phyloP scores from a whole-genome alignment of 2,888 invertebrate species.

The Amaurobius ferox region DNA sequence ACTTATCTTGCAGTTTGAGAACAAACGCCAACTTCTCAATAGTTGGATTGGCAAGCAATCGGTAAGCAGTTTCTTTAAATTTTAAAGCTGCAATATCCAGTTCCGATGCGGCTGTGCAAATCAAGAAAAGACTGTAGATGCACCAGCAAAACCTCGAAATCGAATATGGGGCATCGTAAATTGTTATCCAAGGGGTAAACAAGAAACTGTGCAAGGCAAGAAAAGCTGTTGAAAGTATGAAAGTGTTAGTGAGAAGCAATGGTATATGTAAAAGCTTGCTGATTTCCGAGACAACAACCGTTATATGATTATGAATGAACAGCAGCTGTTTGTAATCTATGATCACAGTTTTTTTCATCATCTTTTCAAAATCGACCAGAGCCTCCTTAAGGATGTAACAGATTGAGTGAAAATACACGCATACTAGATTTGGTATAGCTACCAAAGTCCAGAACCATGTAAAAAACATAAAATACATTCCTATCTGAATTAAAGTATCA shows the following conservation, averaged over 20 bases:
- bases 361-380: neutral
- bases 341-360: neutral
- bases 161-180: neutral
- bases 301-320: neutral
- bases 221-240: neutral
- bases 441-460: neutral
- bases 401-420: neutral
- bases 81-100: neutral
- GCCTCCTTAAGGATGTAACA: neutral
- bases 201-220: neutral
- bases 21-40: neutral
- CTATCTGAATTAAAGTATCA: too few species aligned
- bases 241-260: neutral
- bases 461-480: neutral
- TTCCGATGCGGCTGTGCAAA: neutral
- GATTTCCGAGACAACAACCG: neutral
- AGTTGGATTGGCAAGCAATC: neutral
- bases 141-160: neutral
- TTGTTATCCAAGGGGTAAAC: neutral
- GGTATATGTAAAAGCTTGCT: neutral
- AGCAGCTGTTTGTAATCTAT: neutral
- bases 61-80: neutral
- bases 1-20: neutral
- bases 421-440: neutral
- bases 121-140: neutral